A percentile compares a stretch with the other conserved stretches of the same genome.
Conservation (phyloP, 2,888 invertebrate species). For the Dryococelus australis region DNA sequence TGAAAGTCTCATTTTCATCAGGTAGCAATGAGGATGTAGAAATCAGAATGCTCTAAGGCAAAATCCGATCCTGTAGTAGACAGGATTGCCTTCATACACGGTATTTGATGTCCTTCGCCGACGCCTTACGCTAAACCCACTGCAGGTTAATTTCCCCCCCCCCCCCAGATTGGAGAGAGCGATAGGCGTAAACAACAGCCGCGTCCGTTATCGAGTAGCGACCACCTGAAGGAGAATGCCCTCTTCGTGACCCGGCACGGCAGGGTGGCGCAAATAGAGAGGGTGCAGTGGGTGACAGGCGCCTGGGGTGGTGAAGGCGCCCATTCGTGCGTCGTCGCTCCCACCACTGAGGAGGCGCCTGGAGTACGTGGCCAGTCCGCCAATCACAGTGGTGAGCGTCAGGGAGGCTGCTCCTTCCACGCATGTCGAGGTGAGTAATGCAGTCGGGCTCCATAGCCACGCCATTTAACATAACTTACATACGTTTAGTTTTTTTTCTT, state of each 20-base stretch:
- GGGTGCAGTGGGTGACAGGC: neutral
- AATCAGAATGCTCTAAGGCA: no score
- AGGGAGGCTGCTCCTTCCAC: neutral
- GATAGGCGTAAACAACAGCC: neutral
- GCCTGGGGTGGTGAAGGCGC: neutral
- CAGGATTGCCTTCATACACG: no score
- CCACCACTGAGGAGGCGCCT: neutral
- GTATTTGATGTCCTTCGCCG: no score
- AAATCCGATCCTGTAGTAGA: no score
- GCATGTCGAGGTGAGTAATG: neutral
- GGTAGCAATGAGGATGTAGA: no score
- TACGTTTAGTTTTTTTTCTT: no score
- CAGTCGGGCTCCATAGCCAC: no score
- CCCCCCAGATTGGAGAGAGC: neutral
- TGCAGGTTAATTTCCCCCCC: neutral
- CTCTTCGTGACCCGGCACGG: neutral
- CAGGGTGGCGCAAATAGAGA: neutral
- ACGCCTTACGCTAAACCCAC: no score
- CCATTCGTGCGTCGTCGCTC: neutral
- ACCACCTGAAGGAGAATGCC: no score
- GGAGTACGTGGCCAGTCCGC: neutral
- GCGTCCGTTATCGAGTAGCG: neutral
- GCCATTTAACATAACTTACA: no score
- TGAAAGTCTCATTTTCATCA: no score
- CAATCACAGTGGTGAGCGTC: neutral